These are phyloP conservation scores for Pseudoatta argentina DNA, from an alignment of 1,140 invertebrate genomes.

Conservation along the genomic window DNA sequence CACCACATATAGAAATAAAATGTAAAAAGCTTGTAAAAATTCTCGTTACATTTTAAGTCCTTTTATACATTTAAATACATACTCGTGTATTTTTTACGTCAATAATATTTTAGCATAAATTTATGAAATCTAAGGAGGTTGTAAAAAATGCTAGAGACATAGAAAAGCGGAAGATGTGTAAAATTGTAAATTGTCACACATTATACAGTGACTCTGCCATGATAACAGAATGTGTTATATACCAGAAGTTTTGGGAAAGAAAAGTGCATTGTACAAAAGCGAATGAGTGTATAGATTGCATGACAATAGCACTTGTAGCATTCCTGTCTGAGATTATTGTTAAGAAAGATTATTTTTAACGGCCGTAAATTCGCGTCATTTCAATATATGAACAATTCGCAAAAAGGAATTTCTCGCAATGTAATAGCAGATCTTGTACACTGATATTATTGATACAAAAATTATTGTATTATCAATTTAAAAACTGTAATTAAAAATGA, in stretches of 20 bases:
- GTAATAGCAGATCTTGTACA: not conserved
- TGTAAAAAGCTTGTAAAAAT: not conserved
- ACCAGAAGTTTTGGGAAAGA: constrained; percentile 25
- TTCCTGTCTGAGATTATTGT: not conserved
- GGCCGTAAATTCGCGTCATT: not conserved
- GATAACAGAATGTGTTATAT: not conserved
- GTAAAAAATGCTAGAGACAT: not conserved
- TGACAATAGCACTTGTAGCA: not conserved
- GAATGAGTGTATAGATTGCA: not conserved
- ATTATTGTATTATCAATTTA: not conserved
- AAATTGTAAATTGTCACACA: constrained; percentile 26
- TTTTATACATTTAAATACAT: not conserved
- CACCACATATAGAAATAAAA: not conserved
- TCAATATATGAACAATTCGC: not conserved
- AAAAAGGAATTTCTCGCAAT: constrained; percentile 18
- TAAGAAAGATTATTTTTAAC: constrained; percentile 15
- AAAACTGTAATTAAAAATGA: not conserved
- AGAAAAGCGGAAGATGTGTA: not conserved
- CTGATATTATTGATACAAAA: not conserved
- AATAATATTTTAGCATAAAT: not conserved
- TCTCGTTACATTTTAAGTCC: not conserved
- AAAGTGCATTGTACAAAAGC: not conserved
- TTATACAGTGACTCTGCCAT: not conserved
- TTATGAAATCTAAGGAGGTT: not conserved
- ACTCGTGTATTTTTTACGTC: not conserved